phyloP scores from a whole-genome alignment of 2,888 invertebrate species.

The Tenthredo mesomela region DNA sequence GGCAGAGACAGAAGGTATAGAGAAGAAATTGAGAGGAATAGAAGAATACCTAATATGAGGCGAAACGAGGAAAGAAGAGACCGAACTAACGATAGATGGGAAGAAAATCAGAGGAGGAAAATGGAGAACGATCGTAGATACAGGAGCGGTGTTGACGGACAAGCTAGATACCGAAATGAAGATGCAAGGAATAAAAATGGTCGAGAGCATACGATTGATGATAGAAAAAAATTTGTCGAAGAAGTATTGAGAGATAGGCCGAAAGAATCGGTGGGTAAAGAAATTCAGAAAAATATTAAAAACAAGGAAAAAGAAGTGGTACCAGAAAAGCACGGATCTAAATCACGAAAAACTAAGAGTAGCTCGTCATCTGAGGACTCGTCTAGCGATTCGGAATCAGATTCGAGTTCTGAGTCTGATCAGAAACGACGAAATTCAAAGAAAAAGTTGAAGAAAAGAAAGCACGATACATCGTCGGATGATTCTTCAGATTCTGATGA shows the following conservation, averaged over 20 bases:
- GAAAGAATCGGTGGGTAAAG: conserved; percentile 45
- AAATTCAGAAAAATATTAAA: conserved; percentile 28
- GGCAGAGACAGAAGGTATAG: conserved; percentile 53
- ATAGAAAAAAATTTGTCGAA: conserved; percentile 39
- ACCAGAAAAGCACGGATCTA: conserved; percentile 38
- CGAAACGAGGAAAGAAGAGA: conserved; percentile 50
- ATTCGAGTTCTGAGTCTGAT: conserved; percentile 51
- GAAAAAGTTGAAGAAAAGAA: conserved; percentile 45
- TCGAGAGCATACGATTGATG: conserved; percentile 31
- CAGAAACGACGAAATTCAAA: conserved; percentile 55
- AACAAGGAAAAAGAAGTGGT: conserved; percentile 53
- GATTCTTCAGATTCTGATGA: conserved; percentile 51
- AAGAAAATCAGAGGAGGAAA: conserved; percentile 52
- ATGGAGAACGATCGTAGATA: conserved; percentile 53
- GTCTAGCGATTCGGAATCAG: conserved; percentile 39
- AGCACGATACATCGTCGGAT: conserved; percentile 17
- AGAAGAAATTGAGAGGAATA: conserved; percentile 47
- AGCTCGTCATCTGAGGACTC: conserved; percentile 49
- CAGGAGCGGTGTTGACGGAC: conserved; percentile 53
- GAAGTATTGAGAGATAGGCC: conserved; percentile 19
- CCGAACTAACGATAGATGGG: conserved; percentile 45
- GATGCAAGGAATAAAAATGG: conserved; percentile 12
- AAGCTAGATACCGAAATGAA: conserved; percentile 48
- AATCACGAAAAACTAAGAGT: conserved; percentile 22
- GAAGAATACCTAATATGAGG: conserved; percentile 45